These are phyloP conservation scores for Rousettus leschenaultii DNA, from an alignment of 2,113 vertebrate species.

Conservation along the genomic window DNA sequence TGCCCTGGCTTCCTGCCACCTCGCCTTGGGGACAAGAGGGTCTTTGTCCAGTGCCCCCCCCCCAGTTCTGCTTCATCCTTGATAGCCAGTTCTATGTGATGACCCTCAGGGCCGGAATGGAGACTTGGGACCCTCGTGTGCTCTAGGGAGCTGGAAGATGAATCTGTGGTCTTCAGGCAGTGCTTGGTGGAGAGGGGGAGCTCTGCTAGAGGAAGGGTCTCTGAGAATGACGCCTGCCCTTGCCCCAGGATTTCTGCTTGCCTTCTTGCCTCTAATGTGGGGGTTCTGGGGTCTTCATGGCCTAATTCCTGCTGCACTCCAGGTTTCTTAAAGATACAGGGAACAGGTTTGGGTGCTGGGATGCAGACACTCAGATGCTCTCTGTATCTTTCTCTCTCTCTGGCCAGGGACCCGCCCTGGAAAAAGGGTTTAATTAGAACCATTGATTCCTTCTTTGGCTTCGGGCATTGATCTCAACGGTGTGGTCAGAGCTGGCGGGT, in stretches of 20 bases:
- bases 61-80: neutral
- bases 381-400: neutral
- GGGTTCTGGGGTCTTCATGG: neutral
- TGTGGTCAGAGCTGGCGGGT: conserved; percentile 48
- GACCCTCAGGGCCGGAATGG: conserved; percentile 23
- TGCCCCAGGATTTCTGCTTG: neutral
- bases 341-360: neutral
- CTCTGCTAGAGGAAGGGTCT: neutral
- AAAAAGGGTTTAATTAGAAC: conserved; percentile 71
- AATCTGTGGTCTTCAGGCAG: neutral
- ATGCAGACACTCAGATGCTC: neutral
- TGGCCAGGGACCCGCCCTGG: conserved; percentile 42
- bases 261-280: neutral
- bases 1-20: conserved; percentile 72
- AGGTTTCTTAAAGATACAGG: neutral
- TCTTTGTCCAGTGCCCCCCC: conserved; percentile 56
- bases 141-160: conserved; percentile 15
- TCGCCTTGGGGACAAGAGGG: conserved; percentile 71
- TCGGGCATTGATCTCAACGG: conserved; percentile 23
- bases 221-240: neutral
- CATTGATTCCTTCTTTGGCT: conserved; percentile 68
- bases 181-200: neutral
- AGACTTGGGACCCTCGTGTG: neutral
- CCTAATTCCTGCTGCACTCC: neutral
- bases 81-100: conserved; percentile 27